Base-by-base conservation (phyloP, 2,888 invertebrate species). In the Blomia tropicalis region DNA sequence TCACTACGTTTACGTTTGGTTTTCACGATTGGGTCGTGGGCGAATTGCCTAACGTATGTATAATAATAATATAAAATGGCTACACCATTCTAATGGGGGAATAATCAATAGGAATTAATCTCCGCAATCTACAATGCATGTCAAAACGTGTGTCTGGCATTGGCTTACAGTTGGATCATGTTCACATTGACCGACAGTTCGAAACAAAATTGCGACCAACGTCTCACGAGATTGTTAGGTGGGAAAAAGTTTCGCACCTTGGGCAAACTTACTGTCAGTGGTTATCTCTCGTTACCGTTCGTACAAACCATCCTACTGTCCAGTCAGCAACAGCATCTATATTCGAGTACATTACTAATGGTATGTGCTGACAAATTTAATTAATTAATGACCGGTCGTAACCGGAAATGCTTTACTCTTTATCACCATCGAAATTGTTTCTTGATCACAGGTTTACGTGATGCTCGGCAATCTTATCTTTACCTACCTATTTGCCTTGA, bases 11-110 rank as follows among this genome's bases (percentile, higher is more conserved):
- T 22, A 63, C 58, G 32, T 63, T 62, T 31, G 41, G 47, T 14
- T 58, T 43, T 51, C 60, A 63, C 44, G 63, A 64, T 23, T 65
- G 65, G 65, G 54, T 60, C 4, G 14, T 59, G n/a, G 64, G 64
- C 25, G 59, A 65, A 4, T 31, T 65, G 23, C 65, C 65, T 17
- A 58, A 61, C 19, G 63, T 63, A 3, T 60, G 60, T 62, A 30
- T 56, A 4, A 19, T 41, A 29, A 31, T 43, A 22, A 22, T 41
- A 31, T 60, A 19, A 19, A 2, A 25, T 2, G 17, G 3, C 36
- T 31, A 56, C 4, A 31, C 11, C 5, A 32, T 56, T n/a, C 7
- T 25, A 11, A 43, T 44, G 4, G 32, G 7, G 23, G n/a, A 60
- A 23, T 4, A 2, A 17, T 51, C n/a, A 51, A 23, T 19, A 63